These are phyloP conservation scores for Emydocephalus ijimae DNA, from an alignment of 2,113 vertebrate species.

Conservation along the genomic window DNA sequence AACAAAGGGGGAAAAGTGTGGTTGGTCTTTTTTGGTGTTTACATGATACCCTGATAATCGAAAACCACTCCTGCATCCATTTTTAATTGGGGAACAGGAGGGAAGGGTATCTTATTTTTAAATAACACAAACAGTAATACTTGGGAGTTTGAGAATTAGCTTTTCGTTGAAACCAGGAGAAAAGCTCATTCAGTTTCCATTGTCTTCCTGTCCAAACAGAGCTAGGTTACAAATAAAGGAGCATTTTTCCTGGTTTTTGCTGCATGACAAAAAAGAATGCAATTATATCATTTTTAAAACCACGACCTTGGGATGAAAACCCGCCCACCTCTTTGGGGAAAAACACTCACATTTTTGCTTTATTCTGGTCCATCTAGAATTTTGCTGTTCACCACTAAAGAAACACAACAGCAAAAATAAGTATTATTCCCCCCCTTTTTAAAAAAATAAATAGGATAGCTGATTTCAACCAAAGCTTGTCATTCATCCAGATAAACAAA, in stretches of 20 bases:
- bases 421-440: neutral
- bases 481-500: neutral
- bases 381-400: neutral
- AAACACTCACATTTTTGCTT: neutral
- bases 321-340: neutral
- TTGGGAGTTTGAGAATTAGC: neutral
- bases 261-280: neutral
- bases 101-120: neutral
- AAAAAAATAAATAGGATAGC: neutral
- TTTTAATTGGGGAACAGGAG: neutral
- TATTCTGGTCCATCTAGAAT: neutral
- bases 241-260: neutral
- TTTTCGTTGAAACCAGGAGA: neutral
- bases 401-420: neutral
- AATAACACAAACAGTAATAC: neutral
- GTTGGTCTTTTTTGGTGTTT: neutral
- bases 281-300: neutral
- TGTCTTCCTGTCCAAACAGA: neutral
- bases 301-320: neutral
- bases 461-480: neutral
- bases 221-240: neutral
- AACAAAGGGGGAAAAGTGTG: neutral
- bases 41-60: neutral
- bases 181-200: neutral
- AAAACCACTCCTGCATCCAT: neutral